These are phyloP conservation scores for Cerceris rybyensis DNA, from an alignment of 2,888 invertebrate species.

Conservation along the genomic window DNA sequence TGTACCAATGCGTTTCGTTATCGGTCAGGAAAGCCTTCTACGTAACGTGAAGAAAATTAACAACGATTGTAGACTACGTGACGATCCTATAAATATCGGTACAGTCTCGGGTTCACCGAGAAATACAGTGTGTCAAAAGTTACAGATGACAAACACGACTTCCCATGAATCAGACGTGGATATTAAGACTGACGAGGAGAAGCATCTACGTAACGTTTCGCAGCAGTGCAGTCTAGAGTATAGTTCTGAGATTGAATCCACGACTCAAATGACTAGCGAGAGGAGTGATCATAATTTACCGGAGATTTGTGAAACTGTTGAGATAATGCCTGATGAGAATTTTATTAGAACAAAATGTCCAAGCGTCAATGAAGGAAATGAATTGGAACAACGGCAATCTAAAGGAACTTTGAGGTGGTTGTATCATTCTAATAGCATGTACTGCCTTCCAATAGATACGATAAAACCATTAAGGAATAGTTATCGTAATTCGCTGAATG, in stretches of 20 bases:
- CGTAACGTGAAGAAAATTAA: conserved; percentile 70
- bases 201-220: conserved; percentile 86
- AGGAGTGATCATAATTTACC: conserved; percentile 78
- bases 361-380: conserved; percentile 63
- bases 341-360: conserved; percentile 49
- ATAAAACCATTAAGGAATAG: conserved; percentile 63
- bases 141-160: conserved; percentile 58
- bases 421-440: conserved; percentile 75
- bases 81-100: conserved; percentile 73
- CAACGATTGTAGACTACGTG: conserved; percentile 60
- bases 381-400: conserved; percentile 47
- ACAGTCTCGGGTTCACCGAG: conserved; percentile 33
- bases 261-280: conserved; percentile 76
- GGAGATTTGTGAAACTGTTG: conserved; percentile 74
- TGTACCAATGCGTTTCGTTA: conserved; percentile 78
- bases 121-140: conserved; percentile 79
- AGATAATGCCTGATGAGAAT: conserved; percentile 51
- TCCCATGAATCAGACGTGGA: conserved; percentile 76
- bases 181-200: conserved; percentile 74
- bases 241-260: conserved; percentile 83
- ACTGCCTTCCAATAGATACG: conserved; percentile 69
- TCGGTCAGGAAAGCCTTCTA: conserved; percentile 79
- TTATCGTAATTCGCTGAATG: conserved; percentile 75
- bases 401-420: conserved; percentile 61
- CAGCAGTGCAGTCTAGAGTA: conserved; percentile 89